A percentile compares a stretch with the other conserved stretches of the same genome.
These are phyloP conservation scores for Pagrus major DNA, from an alignment of 2,113 vertebrate genomes.

Conservation along the genomic window DNA sequence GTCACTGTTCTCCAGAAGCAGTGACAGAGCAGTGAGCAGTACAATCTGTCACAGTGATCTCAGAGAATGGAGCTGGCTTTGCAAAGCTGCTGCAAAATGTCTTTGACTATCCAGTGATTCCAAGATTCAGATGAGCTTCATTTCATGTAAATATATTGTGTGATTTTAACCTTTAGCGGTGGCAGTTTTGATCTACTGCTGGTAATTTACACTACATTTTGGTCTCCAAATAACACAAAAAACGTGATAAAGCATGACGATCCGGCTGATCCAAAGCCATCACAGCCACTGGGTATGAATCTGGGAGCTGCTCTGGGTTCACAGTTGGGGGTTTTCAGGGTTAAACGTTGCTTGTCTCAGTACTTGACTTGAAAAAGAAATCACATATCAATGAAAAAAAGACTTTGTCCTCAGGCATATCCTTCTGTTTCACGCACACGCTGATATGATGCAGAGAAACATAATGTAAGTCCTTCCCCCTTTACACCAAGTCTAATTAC, in stretches of 20 bases:
- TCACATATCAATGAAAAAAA: constrained; percentile 73
- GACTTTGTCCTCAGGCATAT: constrained; percentile 71
- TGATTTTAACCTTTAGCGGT: constrained; percentile 36
- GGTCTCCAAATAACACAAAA: constrained; percentile 12
- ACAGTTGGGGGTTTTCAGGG: constrained; percentile 45
- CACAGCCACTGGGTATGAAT: neutral
- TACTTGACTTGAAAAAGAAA: constrained; percentile 60
- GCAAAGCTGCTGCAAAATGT: constrained; percentile 34
- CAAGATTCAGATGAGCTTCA: constrained; percentile 1
- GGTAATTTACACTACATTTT: constrained; percentile 16
- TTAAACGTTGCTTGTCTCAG: constrained; percentile 11
- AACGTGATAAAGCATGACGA: neutral
- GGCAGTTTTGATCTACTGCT: neutral
- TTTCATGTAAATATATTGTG: constrained; percentile 36
- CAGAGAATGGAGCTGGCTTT: constrained; percentile 9
- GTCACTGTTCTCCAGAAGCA: neutral
- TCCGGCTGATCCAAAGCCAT: constrained; percentile 28
- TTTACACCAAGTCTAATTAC: neutral
- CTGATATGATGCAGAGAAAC: neutral
- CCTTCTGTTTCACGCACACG: constrained; percentile 14
- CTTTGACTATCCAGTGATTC: constrained; percentile 1
- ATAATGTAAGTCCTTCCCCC: neutral
- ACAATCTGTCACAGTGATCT: neutral
- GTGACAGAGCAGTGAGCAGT: neutral
- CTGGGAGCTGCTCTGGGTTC: constrained; percentile 32